Conservation (phyloP, 2,113 vertebrate genomes). For the Anhinga anhinga region DNA sequence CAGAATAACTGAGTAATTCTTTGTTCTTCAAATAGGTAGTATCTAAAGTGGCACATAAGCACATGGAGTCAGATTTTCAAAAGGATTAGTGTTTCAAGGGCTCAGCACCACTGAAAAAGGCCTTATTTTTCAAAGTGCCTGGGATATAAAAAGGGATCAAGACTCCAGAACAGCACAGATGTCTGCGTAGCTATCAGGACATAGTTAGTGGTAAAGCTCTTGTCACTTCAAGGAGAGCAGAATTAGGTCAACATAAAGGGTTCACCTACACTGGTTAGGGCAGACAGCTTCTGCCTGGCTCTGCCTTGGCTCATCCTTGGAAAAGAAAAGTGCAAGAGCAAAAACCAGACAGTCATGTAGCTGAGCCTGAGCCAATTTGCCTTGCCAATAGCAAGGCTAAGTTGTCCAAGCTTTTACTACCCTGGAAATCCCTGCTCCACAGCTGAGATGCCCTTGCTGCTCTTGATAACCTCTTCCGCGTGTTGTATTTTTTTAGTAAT, state of each 20-base stretch:
- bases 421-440: not conserved
- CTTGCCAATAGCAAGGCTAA: not conserved
- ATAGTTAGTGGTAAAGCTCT: not conserved
- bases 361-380: not conserved
- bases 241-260: conserved; percentile 5
- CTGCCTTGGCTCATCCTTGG: not conserved
- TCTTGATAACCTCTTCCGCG: not conserved
- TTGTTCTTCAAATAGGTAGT: not conserved
- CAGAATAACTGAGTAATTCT: not conserved
- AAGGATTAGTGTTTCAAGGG: not conserved
- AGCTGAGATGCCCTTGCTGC: not conserved
- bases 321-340: not conserved
- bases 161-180: not conserved
- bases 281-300: not conserved
- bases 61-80: not conserved
- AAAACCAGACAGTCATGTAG: not conserved
- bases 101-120: not conserved
- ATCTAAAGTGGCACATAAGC: not conserved
- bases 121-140: not conserved
- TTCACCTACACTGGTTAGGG: not conserved
- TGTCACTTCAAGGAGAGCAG: not conserved
- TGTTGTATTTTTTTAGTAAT: not conserved
- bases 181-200: not conserved
- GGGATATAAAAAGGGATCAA: not conserved
- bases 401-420: not conserved